phyloP scores from a whole-genome alignment of 2,797 vertebrate species.

The Propithecus deckenii region DNA sequence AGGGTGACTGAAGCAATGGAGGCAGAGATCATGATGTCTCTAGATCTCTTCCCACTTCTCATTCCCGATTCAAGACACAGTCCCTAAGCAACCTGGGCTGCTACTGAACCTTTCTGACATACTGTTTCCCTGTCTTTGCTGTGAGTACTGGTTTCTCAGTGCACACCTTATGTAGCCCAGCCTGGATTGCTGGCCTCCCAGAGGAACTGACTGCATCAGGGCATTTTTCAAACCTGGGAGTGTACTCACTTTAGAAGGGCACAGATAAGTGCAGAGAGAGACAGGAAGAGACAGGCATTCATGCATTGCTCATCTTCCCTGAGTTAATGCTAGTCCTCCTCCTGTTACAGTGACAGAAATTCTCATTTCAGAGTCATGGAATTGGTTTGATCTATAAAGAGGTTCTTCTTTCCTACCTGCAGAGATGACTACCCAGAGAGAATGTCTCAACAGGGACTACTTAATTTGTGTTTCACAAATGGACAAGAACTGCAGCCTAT shows the following conservation, averaged over 20 bases:
- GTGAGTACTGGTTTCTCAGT: background rate
- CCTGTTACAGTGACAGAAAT: background rate
- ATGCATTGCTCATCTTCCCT: background rate
- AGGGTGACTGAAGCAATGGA: background rate
- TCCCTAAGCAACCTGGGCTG: background rate
- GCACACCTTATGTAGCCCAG: background rate
- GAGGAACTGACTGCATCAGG: background rate
- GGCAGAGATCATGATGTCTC: background rate
- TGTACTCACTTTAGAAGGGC: background rate
- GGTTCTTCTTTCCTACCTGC: background rate
- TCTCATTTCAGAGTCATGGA: background rate
- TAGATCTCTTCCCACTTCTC: background rate
- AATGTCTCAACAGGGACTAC: background rate
- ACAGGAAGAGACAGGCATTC: background rate
- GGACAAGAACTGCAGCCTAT: background rate
- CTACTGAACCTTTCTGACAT: background rate
- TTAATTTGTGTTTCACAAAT: background rate
- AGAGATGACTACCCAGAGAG: background rate
- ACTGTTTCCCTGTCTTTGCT: background rate
- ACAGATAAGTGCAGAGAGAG: background rate
- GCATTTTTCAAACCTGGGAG: background rate
- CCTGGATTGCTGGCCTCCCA: background rate
- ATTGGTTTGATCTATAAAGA: background rate
- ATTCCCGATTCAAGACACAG: background rate
- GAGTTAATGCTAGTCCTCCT: background rate